phyloP scores from a whole-genome alignment of 2,113 vertebrate genomes.

The Paraplagusia blochii region DNA sequence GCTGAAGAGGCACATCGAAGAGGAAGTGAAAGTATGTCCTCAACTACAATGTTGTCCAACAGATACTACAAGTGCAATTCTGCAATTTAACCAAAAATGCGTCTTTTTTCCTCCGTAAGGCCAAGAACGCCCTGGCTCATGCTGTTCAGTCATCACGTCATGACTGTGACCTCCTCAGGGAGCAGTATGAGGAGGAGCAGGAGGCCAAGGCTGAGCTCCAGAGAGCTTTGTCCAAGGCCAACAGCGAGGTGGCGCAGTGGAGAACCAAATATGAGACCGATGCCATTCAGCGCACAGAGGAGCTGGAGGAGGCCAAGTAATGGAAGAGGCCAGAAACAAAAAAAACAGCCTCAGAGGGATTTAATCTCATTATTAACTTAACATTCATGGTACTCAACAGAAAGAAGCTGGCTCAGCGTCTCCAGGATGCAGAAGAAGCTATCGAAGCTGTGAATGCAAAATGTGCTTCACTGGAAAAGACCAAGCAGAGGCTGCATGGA shows the following conservation, averaged over 20 bases:
- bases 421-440: slow-evolving; percentile 72
- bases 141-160: slow-evolving; percentile 73
- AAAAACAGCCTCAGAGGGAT: not conserved
- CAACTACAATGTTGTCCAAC: not conserved
- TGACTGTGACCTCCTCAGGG: slow-evolving; percentile 77
- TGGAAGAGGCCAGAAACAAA: not conserved
- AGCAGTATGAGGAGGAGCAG: slow-evolving; percentile 41
- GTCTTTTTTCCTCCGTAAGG: slow-evolving; percentile 59
- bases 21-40: slow-evolving; percentile 74
- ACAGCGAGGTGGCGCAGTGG: not conserved
- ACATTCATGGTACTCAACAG: slow-evolving; percentile 21
- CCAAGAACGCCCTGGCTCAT: slow-evolving; percentile 85
- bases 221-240: not conserved
- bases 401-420: slow-evolving; percentile 75
- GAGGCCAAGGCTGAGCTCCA: not conserved
- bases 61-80: not conserved
- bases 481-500: slow-evolving; percentile 65
- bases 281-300: slow-evolving; percentile 76
- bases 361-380: not conserved
- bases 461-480: slow-evolving; percentile 73
- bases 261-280: slow-evolving; percentile 16
- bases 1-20: slow-evolving; percentile 81
- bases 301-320: slow-evolving; percentile 78
- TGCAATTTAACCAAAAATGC: not conserved
- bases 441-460: slow-evolving; percentile 72